These are phyloP conservation scores for Lepidurus apus DNA, from an alignment of 1,140 invertebrate species.

Conservation along the genomic window DNA sequence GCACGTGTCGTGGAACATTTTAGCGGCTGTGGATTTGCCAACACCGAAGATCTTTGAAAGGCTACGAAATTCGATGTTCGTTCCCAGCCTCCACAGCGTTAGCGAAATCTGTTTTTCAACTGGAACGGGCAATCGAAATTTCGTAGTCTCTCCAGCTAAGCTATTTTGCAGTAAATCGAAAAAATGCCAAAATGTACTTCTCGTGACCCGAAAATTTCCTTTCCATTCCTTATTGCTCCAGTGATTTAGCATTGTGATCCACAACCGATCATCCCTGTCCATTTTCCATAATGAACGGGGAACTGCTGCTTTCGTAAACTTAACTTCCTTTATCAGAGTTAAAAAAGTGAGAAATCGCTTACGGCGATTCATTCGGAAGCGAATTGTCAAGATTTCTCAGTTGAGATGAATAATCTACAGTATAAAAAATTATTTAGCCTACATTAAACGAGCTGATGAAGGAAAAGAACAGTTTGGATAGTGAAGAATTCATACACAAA, in stretches of 20 bases:
- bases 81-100: no score
- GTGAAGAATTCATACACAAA: background rate
- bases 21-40: background rate
- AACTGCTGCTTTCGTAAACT: background rate
- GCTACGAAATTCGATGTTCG: no score
- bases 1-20: background rate
- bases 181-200: background rate
- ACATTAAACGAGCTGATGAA: background rate
- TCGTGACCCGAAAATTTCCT: background rate
- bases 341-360: background rate
- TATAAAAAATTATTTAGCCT: background rate
- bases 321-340: background rate
- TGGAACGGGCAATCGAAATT: no score
- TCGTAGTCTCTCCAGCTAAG: no score
- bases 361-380: background rate
- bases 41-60: background rate
- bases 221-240: background rate
- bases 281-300: background rate
- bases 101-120: no score
- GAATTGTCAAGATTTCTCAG: background rate
- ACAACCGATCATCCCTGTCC: background rate
- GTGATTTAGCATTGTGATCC: background rate
- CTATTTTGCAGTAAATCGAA: background rate
- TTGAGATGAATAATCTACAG: background rate
- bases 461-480: background rate